Conservation (phyloP, 2,888 invertebrate genomes). For the Penaeus monodon region DNA sequence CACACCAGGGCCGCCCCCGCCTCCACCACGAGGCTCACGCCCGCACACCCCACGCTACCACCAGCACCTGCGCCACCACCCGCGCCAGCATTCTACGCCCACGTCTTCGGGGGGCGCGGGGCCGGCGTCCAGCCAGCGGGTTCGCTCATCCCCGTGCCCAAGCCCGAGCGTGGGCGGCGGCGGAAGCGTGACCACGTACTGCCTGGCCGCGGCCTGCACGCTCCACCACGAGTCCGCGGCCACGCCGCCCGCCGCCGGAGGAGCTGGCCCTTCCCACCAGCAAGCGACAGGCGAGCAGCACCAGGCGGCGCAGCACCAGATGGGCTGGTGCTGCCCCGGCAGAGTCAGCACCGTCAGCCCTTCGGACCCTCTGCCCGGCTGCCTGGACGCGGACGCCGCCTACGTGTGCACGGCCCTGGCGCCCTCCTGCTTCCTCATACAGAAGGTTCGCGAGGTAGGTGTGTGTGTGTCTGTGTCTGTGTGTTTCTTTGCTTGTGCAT, state of each 20-base stretch:
- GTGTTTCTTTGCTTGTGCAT: neutral
- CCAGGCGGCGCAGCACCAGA: neutral
- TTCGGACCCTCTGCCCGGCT: conserved; percentile 41
- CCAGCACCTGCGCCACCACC: conserved; percentile 15
- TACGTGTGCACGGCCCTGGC: conserved; percentile 53
- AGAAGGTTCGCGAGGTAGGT: conserved; percentile 47
- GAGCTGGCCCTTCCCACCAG: neutral
- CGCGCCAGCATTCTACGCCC: neutral
- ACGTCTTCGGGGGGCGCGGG: too few relatives aligned
- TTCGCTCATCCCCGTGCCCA: too few relatives aligned
- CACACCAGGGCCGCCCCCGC: conserved; percentile 20
- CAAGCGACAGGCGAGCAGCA: neutral
- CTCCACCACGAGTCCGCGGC: neutral
- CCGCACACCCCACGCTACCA: conserved; percentile 33
- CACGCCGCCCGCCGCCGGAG: neutral
- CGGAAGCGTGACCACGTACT: neutral
- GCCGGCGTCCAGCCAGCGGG: too few relatives aligned
- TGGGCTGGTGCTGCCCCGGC: conserved; percentile 29
- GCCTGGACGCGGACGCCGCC: conserved; percentile 52
- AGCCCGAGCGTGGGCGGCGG: too few relatives aligned
- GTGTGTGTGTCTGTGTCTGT: neutral
- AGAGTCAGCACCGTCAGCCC: neutral
- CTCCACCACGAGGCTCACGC: conserved; percentile 19
- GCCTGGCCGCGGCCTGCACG: conserved; percentile 21
- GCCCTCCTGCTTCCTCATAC: conserved; percentile 54